A percentile compares a stretch with the other conserved stretches of the same genome.
These are phyloP conservation scores for Synanthedon andrenaeformis DNA, from an alignment of 2,888 invertebrate species.

Conservation along the genomic window DNA sequence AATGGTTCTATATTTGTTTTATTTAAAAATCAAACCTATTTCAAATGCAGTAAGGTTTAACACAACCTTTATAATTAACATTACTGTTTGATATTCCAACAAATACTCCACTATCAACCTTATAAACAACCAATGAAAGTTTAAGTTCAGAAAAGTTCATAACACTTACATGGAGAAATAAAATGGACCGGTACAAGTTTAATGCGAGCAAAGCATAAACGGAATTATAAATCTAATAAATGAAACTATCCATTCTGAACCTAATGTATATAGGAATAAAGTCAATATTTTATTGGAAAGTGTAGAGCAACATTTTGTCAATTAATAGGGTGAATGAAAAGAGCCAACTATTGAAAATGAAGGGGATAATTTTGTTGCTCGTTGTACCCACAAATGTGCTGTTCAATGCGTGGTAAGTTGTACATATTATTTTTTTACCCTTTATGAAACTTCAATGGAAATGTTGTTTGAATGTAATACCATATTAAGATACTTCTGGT, in stretches of 20 bases:
- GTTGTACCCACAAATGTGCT: background rate
- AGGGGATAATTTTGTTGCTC: background rate
- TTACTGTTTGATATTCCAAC: background rate
- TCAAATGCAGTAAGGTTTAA: background rate
- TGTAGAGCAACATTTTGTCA: slow-evolving; percentile 30
- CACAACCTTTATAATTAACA: background rate
- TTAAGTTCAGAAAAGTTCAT: background rate
- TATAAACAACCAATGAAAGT: background rate
- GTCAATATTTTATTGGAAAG: slow-evolving; percentile 12
- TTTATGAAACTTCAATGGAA: background rate
- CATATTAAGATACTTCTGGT: background rate
- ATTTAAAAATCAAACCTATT: background rate
- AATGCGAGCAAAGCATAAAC: slow-evolving; percentile 40
- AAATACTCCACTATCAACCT: background rate
- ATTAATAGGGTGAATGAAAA: slow-evolving; percentile 63
- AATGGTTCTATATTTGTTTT: slow-evolving; percentile 35
- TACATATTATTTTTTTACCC: background rate
- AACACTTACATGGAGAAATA: background rate
- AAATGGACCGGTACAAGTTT: slow-evolving; percentile 25
- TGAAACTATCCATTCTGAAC: slow-evolving; percentile 10
- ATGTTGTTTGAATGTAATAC: background rate
- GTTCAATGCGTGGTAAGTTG: background rate
- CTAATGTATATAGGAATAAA: slow-evolving; percentile 10
- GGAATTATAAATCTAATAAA: slow-evolving; percentile 28
- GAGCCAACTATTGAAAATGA: slow-evolving; percentile 39